phyloP scores from a whole-genome alignment of 2,888 invertebrate species.

The Drosophila mimica region DNA sequence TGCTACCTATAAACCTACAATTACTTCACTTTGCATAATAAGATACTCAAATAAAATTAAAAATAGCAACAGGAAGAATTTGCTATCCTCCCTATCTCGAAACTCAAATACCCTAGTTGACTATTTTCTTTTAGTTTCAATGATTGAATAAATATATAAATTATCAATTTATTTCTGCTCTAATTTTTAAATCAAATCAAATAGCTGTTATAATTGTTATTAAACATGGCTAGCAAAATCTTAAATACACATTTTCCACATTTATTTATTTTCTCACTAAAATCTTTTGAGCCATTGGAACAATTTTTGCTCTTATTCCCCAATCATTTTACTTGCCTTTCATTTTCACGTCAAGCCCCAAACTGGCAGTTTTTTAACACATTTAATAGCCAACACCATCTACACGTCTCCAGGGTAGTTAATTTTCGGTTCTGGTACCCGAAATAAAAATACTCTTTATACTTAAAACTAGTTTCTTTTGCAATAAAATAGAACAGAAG shows the following conservation, averaged over 20 bases:
- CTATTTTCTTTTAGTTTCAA: neutral
- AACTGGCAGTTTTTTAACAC: neutral
- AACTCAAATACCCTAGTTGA: neutral
- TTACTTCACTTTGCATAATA: slow-evolving; percentile 74
- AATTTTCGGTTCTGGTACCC: neutral
- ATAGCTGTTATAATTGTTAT: neutral
- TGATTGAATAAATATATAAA: neutral
- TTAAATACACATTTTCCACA: neutral
- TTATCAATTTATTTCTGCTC: neutral
- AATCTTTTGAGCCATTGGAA: neutral
- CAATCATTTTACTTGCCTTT: neutral
- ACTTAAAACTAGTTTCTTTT: neutral
- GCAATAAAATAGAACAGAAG: neutral
- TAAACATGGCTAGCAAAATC: neutral
- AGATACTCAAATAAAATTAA: slow-evolving; percentile 13
- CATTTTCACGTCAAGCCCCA: neutral
- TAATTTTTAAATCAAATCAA: too few species aligned
- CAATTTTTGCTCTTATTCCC: neutral
- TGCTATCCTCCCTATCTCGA: neutral
- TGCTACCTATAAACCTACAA: slow-evolving; percentile 63
- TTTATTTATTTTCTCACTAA: neutral
- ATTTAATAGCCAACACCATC: neutral
- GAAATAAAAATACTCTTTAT: neutral
- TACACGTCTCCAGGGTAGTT: neutral
- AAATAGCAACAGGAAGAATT: neutral